Percentiles rank a stretch among this genome's conserved stretches.
Conservation (phyloP, 2,113 vertebrate species). For the Pachycephala philippinensis region DNA sequence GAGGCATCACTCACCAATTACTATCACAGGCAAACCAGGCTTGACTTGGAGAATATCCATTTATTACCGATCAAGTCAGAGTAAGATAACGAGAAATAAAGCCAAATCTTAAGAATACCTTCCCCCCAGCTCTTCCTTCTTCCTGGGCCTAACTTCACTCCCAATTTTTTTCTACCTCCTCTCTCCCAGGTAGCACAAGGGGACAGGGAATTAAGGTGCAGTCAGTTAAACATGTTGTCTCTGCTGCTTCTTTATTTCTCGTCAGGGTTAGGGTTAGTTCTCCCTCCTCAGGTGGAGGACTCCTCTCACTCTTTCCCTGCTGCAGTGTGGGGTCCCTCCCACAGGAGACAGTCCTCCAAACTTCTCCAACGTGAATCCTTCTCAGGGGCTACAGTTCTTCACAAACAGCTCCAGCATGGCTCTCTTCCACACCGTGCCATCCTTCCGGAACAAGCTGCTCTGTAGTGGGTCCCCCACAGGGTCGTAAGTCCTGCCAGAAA, state of each 20-base stretch:
- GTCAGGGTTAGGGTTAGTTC: neutral
- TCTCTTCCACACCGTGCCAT: neutral
- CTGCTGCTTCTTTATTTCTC: neutral
- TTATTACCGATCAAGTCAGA: neutral
- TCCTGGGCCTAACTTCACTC: neutral
- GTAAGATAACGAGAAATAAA: neutral
- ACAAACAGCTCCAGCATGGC: neutral
- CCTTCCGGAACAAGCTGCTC: neutral
- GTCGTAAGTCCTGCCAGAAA: neutral
- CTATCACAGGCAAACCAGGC: neutral
- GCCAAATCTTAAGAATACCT: neutral
- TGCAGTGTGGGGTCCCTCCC: neutral
- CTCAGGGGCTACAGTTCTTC: neutral
- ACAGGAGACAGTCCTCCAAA: neutral
- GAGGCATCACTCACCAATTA: neutral
- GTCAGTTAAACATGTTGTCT: neutral
- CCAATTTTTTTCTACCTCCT: neutral
- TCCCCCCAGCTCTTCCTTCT: neutral
- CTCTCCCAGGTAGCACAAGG: neutral
- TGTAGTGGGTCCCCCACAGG: accelerated
- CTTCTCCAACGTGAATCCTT: accelerated
- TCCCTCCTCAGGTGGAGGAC: neutral
- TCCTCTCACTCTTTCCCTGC: neutral
- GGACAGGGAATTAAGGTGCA: neutral
- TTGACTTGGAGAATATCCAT: accelerated